phyloP scores from a whole-genome alignment of 2,113 vertebrate genomes.

The Ceyx margarethae region DNA sequence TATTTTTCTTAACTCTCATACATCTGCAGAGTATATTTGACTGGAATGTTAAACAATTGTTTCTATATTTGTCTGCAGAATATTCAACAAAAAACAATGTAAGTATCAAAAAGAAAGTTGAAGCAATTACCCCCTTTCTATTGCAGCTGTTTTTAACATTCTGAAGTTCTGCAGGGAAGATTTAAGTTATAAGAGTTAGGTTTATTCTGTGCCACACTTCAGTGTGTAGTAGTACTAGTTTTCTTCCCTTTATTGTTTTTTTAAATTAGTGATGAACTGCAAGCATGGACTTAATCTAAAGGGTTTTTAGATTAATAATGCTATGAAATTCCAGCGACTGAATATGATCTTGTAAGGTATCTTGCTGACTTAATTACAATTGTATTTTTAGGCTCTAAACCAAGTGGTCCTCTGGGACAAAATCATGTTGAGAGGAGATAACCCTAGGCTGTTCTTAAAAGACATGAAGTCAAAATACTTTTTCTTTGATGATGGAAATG shows the following conservation, averaged over 20 bases:
- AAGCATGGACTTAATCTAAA: background rate
- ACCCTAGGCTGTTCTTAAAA: conserved; percentile 87
- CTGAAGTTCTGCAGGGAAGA: background rate
- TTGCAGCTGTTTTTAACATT: background rate
- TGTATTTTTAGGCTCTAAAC: conserved; percentile 85
- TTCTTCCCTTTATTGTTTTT: background rate
- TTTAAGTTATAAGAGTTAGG: background rate
- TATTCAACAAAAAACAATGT: conserved; percentile 95
- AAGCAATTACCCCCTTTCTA: background rate
- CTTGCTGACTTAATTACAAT: conserved; percentile 16
- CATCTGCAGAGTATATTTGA: conserved; percentile 97
- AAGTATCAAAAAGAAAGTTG: conserved; percentile 70
- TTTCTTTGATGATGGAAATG: conserved; percentile 98
- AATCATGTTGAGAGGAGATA: conserved; percentile 92
- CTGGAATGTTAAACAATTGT: conserved; percentile 98
- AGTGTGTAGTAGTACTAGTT: background rate
- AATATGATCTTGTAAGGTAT: background rate
- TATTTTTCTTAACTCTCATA: conserved; percentile 81
- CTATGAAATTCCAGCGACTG: background rate
- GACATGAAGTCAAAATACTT: conserved; percentile 97
- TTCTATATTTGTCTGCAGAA: conserved; percentile 96
- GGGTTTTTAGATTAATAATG: background rate
- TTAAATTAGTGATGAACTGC: background rate
- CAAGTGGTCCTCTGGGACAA: conserved; percentile 99
- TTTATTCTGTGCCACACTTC: background rate